A percentile compares a stretch with the other conserved stretches of the same genome.
Conservation (phyloP, 1,140 invertebrate genomes). For the Drosophila sproati region DNA sequence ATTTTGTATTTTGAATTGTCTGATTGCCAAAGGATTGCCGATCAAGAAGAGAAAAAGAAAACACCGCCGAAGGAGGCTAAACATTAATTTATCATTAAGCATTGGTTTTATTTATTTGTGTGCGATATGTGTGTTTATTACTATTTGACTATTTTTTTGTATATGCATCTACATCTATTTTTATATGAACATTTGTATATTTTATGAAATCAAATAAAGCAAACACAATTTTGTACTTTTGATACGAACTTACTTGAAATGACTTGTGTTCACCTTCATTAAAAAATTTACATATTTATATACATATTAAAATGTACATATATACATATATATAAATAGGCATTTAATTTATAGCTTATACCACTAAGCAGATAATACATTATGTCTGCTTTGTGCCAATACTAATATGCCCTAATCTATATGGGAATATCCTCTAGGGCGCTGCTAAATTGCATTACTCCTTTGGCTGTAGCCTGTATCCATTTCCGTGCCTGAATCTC, state of each 20-base stretch:
- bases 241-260: slow-evolving; percentile 75
- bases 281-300: slow-evolving; percentile 7
- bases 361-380: no score
- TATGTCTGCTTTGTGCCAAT: no score
- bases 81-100: background rate
- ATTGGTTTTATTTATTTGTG: slow-evolving; percentile 1
- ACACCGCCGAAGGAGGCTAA: no score
- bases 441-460: no score
- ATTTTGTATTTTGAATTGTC: no score
- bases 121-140: slow-evolving; percentile 54
- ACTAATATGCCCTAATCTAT: no score
- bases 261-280: slow-evolving; percentile 75
- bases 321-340: slow-evolving; percentile 37
- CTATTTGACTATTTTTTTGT: slow-evolving; percentile 69
- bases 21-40: no score
- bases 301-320: background rate
- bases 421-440: no score
- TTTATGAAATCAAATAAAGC: slow-evolving; percentile 63
- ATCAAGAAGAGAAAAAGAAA: no score
- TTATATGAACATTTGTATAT: slow-evolving; percentile 69
- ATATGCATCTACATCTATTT: slow-evolving; percentile 44
- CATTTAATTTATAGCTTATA: slow-evolving; percentile 56
- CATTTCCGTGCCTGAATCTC: no score
- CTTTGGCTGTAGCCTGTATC: no score
- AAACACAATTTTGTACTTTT: slow-evolving; percentile 76